A percentile compares a stretch with the other conserved stretches of the same genome.
These are phyloP conservation scores for Caenorhabditis elegans DNA, from an alignment of 1,140 invertebrate species.

Conservation along the genomic window WBcel235 BX284603.4:8751501-8752000, in stretches of 20 bases:
- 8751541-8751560: too few relatives aligned
- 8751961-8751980: slow-evolving; percentile 4
- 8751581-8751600: too few relatives aligned
- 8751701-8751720: too few relatives aligned
- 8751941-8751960: slow-evolving; percentile 36
- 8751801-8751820: slow-evolving; percentile 72
- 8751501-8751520: too few relatives aligned
- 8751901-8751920: slow-evolving; percentile 32
- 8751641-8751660: too few relatives aligned
- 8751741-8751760: slow-evolving; percentile 74
- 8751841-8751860: slow-evolving; percentile 68
- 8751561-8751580: too few relatives aligned
- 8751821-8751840: slow-evolving; percentile 68
- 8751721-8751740: too few relatives aligned
- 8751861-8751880: slow-evolving; percentile 72
- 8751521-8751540: too few relatives aligned
- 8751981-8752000: slow-evolving; percentile 39
- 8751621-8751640: too few relatives aligned
- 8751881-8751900: slow-evolving; percentile 70
- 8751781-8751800: slow-evolving; percentile 73
- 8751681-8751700: too few relatives aligned
- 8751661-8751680: too few relatives aligned
- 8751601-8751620: too few relatives aligned
- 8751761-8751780: slow-evolving; percentile 85
- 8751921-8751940: slow-evolving; percentile 30